Evolutionary conservation across 2,113 vertebrate genomes (phyloP), one percentile per base, ranked within the genome.

Genomic region (Chloebia gouldiae): DNA sequence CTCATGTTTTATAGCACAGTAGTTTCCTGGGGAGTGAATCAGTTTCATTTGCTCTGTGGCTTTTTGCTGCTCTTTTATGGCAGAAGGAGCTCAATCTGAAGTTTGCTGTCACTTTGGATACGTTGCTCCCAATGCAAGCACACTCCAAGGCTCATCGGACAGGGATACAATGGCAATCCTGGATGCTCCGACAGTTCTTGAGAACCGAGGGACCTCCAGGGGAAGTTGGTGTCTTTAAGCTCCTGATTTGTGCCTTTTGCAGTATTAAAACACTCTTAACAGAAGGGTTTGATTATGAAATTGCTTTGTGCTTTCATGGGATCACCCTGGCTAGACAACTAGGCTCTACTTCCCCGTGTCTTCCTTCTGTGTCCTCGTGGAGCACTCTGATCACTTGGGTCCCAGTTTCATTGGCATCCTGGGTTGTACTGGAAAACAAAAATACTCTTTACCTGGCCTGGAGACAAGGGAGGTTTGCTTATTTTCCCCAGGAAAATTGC

Each of bases 31-130:
- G 59, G 70, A 42, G 50, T 0, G 1, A 54, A 33, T 33, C 37
- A 37, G 5, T 45, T 72, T 88, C 64, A 47, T 95, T 93, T 95
- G 70, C 81, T 83, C 72, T 94, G 95, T 97, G 90, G 73, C 96
- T 97, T 97, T 97, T 96, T 94, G 93, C 94, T 97, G 83, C 59
- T 88, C 56, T 93, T 77, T 66, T 60, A 65, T 93, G 93, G 91
- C 95, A 97, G 95, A 96, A 94, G 81, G 16, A 24, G 12, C 42
- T 71, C 40, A 17, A 1, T 49, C 61, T 79, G 53, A 71, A 56
- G 37, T 79, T 68, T 68, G 19, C 71, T 60, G 30, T 76, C 70
- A n/a, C 11, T 57, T 81, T 59, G 33, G 17, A 49, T 75, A 20
- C 0, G 0, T 30, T 60, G 63, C 56, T 75, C 63, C 23, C 0